Conservation (phyloP, 2,888 invertebrate genomes). For the Arenicola marina region DNA sequence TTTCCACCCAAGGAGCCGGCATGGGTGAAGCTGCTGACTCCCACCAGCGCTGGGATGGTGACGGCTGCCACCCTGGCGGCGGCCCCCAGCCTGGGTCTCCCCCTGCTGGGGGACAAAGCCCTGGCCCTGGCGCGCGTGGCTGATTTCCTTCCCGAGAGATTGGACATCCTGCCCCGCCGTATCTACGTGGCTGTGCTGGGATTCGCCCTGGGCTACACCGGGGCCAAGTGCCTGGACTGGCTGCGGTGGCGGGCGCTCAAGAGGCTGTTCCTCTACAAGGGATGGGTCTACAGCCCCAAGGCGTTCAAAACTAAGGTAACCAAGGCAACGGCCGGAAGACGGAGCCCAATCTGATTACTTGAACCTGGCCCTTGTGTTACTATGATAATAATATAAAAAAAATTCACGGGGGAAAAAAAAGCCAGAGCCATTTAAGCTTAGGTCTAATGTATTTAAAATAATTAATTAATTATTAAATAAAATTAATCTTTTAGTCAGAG, state of each 20-base stretch:
- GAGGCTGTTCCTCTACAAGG: neutral
- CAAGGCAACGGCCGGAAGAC: no score
- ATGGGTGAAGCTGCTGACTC: neutral
- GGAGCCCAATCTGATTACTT: no score
- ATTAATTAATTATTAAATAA: no score
- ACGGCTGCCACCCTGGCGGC: neutral
- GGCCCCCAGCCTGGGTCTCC: neutral
- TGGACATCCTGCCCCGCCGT: neutral
- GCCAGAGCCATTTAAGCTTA: no score
- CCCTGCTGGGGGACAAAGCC: neutral
- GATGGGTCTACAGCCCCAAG: slow-evolving; percentile 4
- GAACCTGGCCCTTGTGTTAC: no score
- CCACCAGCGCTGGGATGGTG: neutral
- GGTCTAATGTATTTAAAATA: no score
- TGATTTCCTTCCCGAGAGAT: no score
- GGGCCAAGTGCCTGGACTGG: neutral
- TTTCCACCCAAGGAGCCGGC: neutral
- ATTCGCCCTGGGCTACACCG: neutral
- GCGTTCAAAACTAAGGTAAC: slow-evolving; percentile 4
- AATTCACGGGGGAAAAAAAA: no score
- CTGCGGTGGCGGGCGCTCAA: neutral
- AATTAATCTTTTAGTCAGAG: no score
- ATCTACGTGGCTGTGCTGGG: neutral
- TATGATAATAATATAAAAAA: no score
- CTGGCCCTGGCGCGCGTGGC: neutral